Evolutionary conservation across 1,140 invertebrate species (phyloP), one percentile per base, ranked within the genome.

Genomic region (Arion vulgaris): DNA sequence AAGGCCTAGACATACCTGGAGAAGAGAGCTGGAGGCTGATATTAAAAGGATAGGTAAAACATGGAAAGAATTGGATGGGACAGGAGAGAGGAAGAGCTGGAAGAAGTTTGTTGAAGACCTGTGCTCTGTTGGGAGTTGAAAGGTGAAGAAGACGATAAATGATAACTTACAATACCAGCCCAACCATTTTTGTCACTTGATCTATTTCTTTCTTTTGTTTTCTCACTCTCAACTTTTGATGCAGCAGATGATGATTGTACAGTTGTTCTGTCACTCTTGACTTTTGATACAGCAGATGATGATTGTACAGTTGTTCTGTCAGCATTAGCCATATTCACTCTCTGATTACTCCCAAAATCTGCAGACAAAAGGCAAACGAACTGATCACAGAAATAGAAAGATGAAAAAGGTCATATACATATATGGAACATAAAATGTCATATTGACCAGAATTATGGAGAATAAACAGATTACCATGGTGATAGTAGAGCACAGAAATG

Each of bases 151-250:
- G 5, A 13, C 11, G n/a, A 74, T 7, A 34, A 15, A 11, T 71
- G 32, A 5, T 7, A 71, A 71, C 78, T 80, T 80, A 80, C 78
- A 80, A 80, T 71, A 49, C 78, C 78, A 72, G 53, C 78, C 78
- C 78, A 80, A n/a, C 68, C 78, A 69, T 80, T 68, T 71, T 80
- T 38, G 72, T 80, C 68, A 45, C 9, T 38, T 80, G 13, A 49
- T 49, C 39, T 1, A 26, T 68, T 39, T 71, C 78, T 66, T 7
- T 17, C 1, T 17, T 66, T 66, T 66, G 62, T 66, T 32, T 23
- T 2, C 28, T 28, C 62, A 66, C 62, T 66, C 17, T 66, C 2
- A 0, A 2, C 28, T 34, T 23, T 5, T 66, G 62, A 66, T 28
- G 7, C n/a, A 32, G 62, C n/a, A 15, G 62, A 32, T 66, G 62